Conservation (phyloP, 2,113 vertebrate species). For the Mionectes macconnelli region DNA sequence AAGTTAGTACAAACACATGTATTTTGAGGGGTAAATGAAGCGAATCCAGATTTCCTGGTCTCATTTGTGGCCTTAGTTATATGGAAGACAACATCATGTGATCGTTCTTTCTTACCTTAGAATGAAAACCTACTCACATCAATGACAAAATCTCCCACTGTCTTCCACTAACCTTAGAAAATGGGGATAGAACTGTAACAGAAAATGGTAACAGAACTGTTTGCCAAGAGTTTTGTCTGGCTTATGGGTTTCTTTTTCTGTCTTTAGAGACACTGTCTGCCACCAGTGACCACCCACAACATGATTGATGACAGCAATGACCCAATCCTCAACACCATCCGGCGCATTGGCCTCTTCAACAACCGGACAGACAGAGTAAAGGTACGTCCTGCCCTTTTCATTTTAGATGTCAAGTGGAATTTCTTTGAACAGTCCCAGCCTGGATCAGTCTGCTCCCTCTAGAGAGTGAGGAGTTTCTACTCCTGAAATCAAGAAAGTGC, state of each 20-base stretch:
- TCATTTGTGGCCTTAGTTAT: neutral
- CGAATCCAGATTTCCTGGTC: neutral
- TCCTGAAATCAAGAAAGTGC: neutral
- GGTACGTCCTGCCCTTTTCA: slow-evolving; percentile 60
- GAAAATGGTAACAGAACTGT: neutral
- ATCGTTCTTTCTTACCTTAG: neutral
- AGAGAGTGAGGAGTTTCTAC: neutral
- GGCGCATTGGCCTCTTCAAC: slow-evolving; percentile 94
- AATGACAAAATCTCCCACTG: neutral
- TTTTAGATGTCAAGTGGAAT: neutral
- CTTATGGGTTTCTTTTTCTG: neutral
- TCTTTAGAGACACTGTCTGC: slow-evolving; percentile 85
- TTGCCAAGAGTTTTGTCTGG: neutral
- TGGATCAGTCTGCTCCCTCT: neutral
- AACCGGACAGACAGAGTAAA: slow-evolving; percentile 89
- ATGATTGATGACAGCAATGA: slow-evolving; percentile 90
- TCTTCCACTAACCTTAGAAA: neutral
- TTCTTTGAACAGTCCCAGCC: neutral
- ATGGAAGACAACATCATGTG: neutral
- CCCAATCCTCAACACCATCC: slow-evolving; percentile 89
- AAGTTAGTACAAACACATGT: neutral
- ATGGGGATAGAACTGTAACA: neutral
- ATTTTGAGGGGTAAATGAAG: neutral
- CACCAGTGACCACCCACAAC: slow-evolving; percentile 98
- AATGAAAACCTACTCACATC: neutral